Evolutionary conservation across 2,888 invertebrate genomes (phyloP).

Genomic region (Bugulina stolonifera): DNA sequence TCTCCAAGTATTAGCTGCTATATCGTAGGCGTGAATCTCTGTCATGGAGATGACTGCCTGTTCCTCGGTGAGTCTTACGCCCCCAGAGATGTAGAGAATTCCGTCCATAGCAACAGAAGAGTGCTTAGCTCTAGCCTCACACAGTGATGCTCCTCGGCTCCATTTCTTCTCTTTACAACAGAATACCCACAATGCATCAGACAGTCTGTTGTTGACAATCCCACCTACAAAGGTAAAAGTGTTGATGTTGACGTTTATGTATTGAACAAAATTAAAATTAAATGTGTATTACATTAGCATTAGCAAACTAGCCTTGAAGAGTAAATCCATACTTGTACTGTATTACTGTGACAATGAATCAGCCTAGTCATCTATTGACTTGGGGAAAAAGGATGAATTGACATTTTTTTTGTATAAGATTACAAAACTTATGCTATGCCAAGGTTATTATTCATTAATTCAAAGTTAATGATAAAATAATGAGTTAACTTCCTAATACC

Average conservation of each 20-base stretch:
- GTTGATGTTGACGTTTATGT: too few relatives aligned
- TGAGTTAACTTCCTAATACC: not conserved
- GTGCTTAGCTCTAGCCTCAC: slow-evolving; percentile 47
- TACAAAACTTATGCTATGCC: too few relatives aligned
- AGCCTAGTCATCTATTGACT: too few relatives aligned
- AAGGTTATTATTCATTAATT: too few relatives aligned
- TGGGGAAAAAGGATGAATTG: too few relatives aligned
- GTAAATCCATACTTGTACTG: too few relatives aligned
- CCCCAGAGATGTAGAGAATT: slow-evolving; percentile 46
- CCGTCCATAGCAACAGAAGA: slow-evolving; percentile 42
- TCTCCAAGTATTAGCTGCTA: not conserved
- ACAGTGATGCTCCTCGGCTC: slow-evolving; percentile 40
- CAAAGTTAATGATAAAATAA: not conserved
- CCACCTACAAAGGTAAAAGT: slow-evolving; percentile 33
- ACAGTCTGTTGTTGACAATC: slow-evolving; percentile 42
- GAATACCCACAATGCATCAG: slow-evolving; percentile 46
- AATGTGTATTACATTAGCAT: too few relatives aligned
- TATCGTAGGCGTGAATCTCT: slow-evolving; percentile 5
- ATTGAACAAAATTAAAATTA: too few relatives aligned
- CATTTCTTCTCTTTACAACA: slow-evolving; percentile 43
- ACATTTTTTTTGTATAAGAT: too few relatives aligned
- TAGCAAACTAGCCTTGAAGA: too few relatives aligned
- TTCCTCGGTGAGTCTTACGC: slow-evolving; percentile 38
- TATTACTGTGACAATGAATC: too few relatives aligned
- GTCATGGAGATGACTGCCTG: slow-evolving; percentile 37